These are phyloP conservation scores for Oryzias javanicus DNA, from an alignment of 2,113 vertebrate species.

Conservation along the genomic window DNA sequence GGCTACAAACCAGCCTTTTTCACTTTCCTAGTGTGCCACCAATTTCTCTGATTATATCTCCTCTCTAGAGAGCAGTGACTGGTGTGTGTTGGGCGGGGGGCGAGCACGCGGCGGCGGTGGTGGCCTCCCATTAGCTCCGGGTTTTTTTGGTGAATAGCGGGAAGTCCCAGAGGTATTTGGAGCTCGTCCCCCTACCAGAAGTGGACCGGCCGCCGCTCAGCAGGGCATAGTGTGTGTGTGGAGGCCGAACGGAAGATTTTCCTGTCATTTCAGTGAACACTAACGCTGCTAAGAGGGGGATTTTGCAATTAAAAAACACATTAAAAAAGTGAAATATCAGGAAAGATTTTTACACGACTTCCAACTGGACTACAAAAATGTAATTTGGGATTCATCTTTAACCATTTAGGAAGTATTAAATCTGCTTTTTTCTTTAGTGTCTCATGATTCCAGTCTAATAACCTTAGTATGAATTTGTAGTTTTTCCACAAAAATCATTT, in stretches of 20 bases:
- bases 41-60: conserved; percentile 72
- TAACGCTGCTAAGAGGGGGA: not conserved
- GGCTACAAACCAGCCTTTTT: conserved; percentile 53
- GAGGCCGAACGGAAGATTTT: conserved; percentile 26
- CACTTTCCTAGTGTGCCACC: conserved; percentile 53
- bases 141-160: conserved; percentile 71
- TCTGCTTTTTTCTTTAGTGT: no score
- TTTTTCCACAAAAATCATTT: no score
- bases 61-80: conserved; percentile 67
- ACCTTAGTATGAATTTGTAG: no score
- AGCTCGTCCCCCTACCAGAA: conserved; percentile 46
- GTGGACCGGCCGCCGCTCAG: conserved; percentile 32
- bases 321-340: no score
- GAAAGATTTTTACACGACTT: no score
- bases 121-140: conserved; percentile 70
- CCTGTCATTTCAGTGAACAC: conserved; percentile 44
- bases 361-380: no score
- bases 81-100: conserved; percentile 8
- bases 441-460: no score
- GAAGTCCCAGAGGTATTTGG: conserved; percentile 70
- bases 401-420: no score
- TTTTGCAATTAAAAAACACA: no score
- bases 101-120: no score
- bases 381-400: no score
- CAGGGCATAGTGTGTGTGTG: conserved; percentile 55